A percentile compares a stretch with the other conserved stretches of the same genome.
These are phyloP conservation scores for Stenodema calcarata DNA, from an alignment of 2,888 invertebrate species.

Conservation along the genomic window DNA sequence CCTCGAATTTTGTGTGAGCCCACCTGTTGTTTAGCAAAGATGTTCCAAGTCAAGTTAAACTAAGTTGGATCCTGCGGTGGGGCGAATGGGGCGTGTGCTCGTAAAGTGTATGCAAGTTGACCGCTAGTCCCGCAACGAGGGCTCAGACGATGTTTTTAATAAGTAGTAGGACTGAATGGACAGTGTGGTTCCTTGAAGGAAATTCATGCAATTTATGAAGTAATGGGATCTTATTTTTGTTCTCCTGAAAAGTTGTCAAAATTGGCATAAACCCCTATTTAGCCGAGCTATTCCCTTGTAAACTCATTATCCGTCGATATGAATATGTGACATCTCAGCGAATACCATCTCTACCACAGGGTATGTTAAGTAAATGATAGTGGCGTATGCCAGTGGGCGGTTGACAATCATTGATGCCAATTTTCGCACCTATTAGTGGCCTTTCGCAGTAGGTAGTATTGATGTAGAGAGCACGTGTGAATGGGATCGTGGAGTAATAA, in stretches of 20 bases:
- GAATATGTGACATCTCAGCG: too few relatives aligned
- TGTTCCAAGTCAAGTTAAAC: neutral
- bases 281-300: too few relatives aligned
- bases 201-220: too few relatives aligned
- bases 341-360: too few relatives aligned
- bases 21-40: neutral
- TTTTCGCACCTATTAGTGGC: neutral
- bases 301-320: too few relatives aligned
- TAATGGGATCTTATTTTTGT: too few relatives aligned
- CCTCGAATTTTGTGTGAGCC: too few relatives aligned
- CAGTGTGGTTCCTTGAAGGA: too few relatives aligned
- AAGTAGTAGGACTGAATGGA: neutral
- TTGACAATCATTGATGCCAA: neutral
- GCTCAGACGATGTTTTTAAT: neutral
- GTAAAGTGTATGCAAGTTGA: neutral
- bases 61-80: neutral
- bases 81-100: neutral
- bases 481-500: neutral
- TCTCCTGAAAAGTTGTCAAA: too few relatives aligned
- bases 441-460: neutral
- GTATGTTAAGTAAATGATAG: too few relatives aligned
- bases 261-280: too few relatives aligned
- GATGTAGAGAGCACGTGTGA: neutral
- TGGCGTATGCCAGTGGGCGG: neutral
- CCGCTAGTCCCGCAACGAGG: neutral